Evolutionary conservation across 2,888 invertebrate species (phyloP).

Genomic region (Chesias legatella): DNA sequence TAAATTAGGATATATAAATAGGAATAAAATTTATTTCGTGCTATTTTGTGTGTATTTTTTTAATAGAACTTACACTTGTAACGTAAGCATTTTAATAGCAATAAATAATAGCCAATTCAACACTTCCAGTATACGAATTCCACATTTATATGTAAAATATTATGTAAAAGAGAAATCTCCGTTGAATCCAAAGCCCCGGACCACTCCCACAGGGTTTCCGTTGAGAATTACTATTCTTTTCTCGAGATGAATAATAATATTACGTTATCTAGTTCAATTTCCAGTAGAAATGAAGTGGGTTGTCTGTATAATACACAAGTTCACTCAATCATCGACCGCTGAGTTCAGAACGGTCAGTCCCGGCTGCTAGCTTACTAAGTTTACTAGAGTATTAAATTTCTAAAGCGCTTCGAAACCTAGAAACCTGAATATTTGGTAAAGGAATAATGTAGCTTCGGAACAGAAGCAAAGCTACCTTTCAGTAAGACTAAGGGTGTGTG

Average conservation of each 20-base stretch:
- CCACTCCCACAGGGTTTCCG: constrained; percentile 25
- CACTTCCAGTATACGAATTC: constrained; percentile 10
- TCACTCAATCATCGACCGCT: not conserved
- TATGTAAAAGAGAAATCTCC: constrained; percentile 19
- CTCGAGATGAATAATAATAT: constrained; percentile 28
- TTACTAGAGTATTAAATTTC: constrained; percentile 7
- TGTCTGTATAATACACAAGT: not conserved
- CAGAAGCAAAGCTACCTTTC: not conserved
- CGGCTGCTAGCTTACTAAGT: constrained; percentile 4
- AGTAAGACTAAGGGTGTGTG: no score
- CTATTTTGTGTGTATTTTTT: not conserved
- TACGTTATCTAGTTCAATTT: constrained; percentile 25
- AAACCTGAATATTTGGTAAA: constrained; percentile 2
- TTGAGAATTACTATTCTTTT: constrained; percentile 29
- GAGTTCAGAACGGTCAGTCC: not conserved
- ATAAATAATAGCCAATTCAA: no score
- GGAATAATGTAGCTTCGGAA: constrained; percentile 4
- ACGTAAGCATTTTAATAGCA: no score
- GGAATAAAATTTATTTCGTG: no score
- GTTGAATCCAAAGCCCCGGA: constrained; percentile 28
- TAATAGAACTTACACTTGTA: no score
- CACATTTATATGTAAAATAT: constrained; percentile 14
- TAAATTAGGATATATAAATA: no score
- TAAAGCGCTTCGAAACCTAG: constrained; percentile 1
- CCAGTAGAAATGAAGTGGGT: constrained; percentile 22